Percentiles rank a stretch among this genome's conserved stretches.
Evolutionary conservation across 2,888 invertebrate species (phyloP).

Genomic region (Tachystola acroxantha): DNA sequence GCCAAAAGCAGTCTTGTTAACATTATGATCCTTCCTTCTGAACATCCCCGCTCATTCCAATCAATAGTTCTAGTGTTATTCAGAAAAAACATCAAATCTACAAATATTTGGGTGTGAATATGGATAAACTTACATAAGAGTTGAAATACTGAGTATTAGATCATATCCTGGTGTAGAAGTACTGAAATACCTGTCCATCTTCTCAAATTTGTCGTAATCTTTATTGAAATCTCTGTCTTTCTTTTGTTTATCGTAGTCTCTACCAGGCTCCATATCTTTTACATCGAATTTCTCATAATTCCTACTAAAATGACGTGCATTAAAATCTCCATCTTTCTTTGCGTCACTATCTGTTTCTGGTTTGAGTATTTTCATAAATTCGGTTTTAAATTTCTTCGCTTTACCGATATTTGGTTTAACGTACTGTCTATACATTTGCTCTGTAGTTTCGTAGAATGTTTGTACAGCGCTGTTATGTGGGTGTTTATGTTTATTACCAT

Average conservation of each 20-base stretch:
- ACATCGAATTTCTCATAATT: too few species aligned
- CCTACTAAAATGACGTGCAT: not conserved
- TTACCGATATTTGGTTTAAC: not conserved
- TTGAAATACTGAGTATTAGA: slow-evolving; percentile 34
- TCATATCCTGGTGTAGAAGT: slow-evolving; percentile 18
- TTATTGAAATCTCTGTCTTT: not conserved
- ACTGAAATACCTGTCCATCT: slow-evolving; percentile 1
- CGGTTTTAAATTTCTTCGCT: slow-evolving; percentile 3
- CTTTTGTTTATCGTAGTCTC: not conserved
- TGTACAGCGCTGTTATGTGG: slow-evolving; percentile 4
- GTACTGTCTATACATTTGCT: not conserved
- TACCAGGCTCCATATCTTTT: too few species aligned
- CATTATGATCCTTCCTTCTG: too few species aligned
- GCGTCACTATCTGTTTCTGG: not conserved
- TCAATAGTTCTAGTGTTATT: too few species aligned
- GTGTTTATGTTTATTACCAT: slow-evolving; percentile 22
- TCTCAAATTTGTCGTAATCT: not conserved
- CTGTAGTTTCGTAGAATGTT: slow-evolving; percentile 9
- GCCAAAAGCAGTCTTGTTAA: too few species aligned
- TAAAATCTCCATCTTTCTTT: slow-evolving; percentile 2
- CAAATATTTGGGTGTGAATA: too few species aligned
- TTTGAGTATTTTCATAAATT: slow-evolving; percentile 1
- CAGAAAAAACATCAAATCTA: too few species aligned
- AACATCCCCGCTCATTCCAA: too few species aligned
- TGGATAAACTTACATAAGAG: slow-evolving; percentile 33